Percentiles rank a stretch among this genome's conserved stretches.
Conservation (phyloP, 2,797 vertebrate genomes). For the Capromys pilorides region DNA sequence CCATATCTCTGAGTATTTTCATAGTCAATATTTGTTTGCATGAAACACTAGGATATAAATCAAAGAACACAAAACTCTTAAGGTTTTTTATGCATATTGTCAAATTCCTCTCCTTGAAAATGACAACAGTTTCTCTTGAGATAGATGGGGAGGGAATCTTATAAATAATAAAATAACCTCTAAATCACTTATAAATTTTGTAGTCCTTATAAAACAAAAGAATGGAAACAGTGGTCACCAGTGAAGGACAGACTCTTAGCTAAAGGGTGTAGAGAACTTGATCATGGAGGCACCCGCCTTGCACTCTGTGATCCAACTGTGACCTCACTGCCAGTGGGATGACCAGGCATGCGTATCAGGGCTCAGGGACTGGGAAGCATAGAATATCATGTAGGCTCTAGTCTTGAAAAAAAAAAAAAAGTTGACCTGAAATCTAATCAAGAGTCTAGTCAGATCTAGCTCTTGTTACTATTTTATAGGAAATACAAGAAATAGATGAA, state of each 20-base stretch:
- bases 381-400: background rate
- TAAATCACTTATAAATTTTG: background rate
- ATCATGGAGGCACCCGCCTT: background rate
- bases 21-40: background rate
- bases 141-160: background rate
- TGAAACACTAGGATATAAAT: background rate
- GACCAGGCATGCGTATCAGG: rapidly evolving
- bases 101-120: background rate
- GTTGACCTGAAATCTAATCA: background rate
- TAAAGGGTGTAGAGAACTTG: background rate
- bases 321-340: background rate
- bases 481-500: background rate
- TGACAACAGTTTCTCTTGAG: background rate
- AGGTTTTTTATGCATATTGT: background rate
- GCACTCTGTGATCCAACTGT: background rate
- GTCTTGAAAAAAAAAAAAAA: background rate
- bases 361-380: background rate
- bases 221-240: background rate
- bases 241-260: background rate
- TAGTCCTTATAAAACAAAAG: background rate
- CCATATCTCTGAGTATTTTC: background rate
- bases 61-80: background rate
- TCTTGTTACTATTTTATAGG: background rate
- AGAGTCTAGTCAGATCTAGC: background rate
- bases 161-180: background rate